Evolutionary conservation across 2,888 invertebrate species (phyloP), one percentile per base, ranked within the genome.

Genomic region (Saturnia pavonia): DNA sequence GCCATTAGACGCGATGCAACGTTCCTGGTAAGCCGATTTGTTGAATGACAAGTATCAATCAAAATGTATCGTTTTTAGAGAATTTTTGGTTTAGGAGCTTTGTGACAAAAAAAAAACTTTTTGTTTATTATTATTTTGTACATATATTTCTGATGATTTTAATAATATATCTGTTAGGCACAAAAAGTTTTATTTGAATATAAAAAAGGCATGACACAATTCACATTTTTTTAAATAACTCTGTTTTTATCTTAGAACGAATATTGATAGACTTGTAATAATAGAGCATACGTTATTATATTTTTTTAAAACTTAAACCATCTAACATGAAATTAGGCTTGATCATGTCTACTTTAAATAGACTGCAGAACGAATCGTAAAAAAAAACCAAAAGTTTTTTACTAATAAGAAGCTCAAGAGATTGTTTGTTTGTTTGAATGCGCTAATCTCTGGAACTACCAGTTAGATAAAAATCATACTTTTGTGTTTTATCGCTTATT

Each of bases 1-100:
- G 65, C 54, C 68, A 72, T 72, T 72, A 72, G 54, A 19, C 22
- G 57, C 42, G 69, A 43, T 69, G 65, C 54, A 42, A 42, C 27
- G 25, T 70, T 69, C 69, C 43, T 42, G 14, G 71, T 42, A 51
- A 51, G 70, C 54, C 34, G 51, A 54, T 66, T 22, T 67, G 65
- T 57, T 76, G 75, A 82, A 84, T 81, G 84, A 81, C 82, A 80
- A 72, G 70, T 76, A 85, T 85, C 80, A 79, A 81, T 85, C 84
- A 84, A 77, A 65, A 70, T 69, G 45, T 65, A 25, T 34, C 43
- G 43, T 65, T 74, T 72, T 68, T 67, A 45, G 9, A 42, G 19
- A 27, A 66, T 70, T 67, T 67, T 66, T 42, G n/a, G 27, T 75
- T 75, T 74, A 73, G 72, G 75, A 72, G 40, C 9, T 65, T 34